Evolutionary conservation across 2,113 vertebrate genomes (phyloP), one percentile per base, ranked within the genome.

Genomic region (Myodes glareolus): DNA sequence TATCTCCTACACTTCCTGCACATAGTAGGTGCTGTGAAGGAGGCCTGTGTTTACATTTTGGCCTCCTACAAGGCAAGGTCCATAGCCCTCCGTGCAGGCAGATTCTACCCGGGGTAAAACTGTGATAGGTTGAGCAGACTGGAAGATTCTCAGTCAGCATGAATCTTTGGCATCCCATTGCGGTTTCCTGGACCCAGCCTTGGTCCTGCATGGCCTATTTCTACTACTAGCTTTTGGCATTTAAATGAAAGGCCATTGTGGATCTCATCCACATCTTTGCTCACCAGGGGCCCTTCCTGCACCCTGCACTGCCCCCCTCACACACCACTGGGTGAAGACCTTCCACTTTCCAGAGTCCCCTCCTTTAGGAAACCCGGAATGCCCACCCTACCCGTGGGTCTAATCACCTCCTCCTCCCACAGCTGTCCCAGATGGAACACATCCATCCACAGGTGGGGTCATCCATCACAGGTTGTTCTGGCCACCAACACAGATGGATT

Each of bases 161-260:
- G 47, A 21, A 45, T 42, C 75, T 39, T 55, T 42, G 0, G 36
- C 9, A 47, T 10, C 23, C 63, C 7, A 0, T 1, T 21, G 27
- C 25, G 19, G 27, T 8, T 50, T 36, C 61, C 27, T 6, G 31
- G 3, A 31, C 58, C 58, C 73, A 78, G 42, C 33, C 42, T 81
- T 10, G 0, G 42, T 13, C 82, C 45, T 84, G 21, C 9, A 3
- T 17, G 58, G 42, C 2, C 21, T 17, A 5, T 50, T 21, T 12
- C 47, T 36, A 10, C 33, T 1, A 17, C 55, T 42, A 61, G 36
- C 5, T 36, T 68, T 89, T 45, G 65, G 4, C 27, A 23, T 17
- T 10, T 1, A 1, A 5, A 68, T 72, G 33, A 55, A 39, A 0
- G 0, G 61, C 10, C 45, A 1, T 7, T 45, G 3, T 0, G 5